Evolutionary conservation across 2,113 vertebrate genomes (phyloP), one percentile per base, ranked within the genome.

Genomic region (Oncorhynchus tshawytscha): DNA sequence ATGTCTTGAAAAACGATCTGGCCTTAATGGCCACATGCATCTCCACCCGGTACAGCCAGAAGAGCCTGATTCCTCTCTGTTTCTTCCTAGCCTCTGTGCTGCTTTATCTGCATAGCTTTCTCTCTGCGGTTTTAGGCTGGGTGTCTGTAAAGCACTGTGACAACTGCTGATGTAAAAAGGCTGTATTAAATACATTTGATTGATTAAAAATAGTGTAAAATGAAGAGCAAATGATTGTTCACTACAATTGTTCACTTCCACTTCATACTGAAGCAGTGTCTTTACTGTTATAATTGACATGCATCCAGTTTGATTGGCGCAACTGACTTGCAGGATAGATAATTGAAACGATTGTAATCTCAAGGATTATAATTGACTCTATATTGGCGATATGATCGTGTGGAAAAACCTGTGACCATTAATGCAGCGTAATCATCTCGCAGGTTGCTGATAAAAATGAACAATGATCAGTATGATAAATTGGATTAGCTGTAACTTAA

Each of bases 391-490:
- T 77, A 75, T 78, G 67, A 62, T 4, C 24, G 34, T 20, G 79
- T 79, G 84, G 78, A 45, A 78, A 81, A 72, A 34, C 71, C 6
- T 57, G 68, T 60, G 75, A 59, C 81, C 68, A 70, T 86, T 84
- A 76, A 73, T 74, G 80, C n/a, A 34, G 78, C n/a, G 77, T 49
- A 70, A 78, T 80, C 79, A 71, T 86, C 84, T 82, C 81, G 83
- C 81, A 87, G 89, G 85, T 89, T 85, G 89, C 48, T 76, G 81
- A 78, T 85, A 78, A 84, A 82, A 76, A 86, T 81, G 82, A 87
- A 85, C 83, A 86, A 76, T 75, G 84, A 88, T 83, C 85, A 78
- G 82, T 77, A 64, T 48, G 9, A 34, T 85, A 74, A 82, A 88
- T 85, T 76, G 77, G 71, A 88, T 89, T 87, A 86, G 84, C 69